phyloP scores from a whole-genome alignment of 2,113 vertebrate species.

The Pithys albifrons region DNA sequence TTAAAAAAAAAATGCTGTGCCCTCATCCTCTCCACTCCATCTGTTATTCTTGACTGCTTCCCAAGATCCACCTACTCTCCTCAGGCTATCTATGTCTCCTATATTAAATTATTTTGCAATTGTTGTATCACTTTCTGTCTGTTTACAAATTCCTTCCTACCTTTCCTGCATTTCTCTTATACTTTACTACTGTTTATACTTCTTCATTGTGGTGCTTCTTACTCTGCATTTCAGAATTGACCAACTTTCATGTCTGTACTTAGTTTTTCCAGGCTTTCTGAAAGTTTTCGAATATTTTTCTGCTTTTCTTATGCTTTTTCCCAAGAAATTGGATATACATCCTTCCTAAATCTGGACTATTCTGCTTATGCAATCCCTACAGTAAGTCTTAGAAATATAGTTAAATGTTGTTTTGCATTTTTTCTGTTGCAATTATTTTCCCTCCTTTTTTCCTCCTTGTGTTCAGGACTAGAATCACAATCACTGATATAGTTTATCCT shows the following conservation, averaged over 20 bases:
- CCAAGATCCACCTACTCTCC: not conserved
- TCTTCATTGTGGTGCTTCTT: not conserved
- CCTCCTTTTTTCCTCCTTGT: not conserved
- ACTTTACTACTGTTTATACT: not conserved
- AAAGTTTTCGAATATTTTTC: not conserved
- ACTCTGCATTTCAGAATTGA: not conserved
- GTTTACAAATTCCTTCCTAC: not conserved
- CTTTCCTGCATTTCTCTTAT: not conserved
- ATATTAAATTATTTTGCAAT: not conserved
- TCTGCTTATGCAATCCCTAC: not conserved
- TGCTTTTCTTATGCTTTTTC: not conserved
- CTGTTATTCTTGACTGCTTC: not conserved
- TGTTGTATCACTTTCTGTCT: not conserved
- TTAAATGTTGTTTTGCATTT: not conserved
- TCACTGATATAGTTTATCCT: not conserved
- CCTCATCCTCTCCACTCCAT: not conserved
- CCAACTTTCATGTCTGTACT: not conserved
- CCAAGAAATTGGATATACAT: not conserved
- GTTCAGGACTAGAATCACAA: not conserved
- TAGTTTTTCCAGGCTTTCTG: not conserved
- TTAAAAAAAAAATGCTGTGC: not conserved
- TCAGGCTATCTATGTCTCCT: not conserved
- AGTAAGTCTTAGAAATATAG: not conserved
- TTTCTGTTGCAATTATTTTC: not conserved
- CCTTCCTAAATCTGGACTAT: not conserved